Conservation (phyloP, 2,113 vertebrate genomes). For the Azemiops feae region DNA sequence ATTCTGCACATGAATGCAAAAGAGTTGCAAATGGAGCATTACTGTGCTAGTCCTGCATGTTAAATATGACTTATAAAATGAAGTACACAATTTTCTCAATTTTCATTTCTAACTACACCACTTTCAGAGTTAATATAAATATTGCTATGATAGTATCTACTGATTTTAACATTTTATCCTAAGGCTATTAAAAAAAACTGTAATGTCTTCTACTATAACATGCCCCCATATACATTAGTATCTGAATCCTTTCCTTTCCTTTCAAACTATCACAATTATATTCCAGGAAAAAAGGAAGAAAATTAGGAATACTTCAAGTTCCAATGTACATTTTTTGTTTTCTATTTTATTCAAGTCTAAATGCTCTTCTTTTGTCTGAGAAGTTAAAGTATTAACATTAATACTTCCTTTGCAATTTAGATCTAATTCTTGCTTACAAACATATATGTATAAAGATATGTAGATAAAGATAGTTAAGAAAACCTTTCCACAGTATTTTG, state of each 20-base stretch:
- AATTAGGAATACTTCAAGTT: neutral
- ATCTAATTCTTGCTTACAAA: neutral
- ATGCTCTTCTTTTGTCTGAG: neutral
- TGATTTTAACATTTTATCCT: neutral
- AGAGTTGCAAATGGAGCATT: slow-evolving; percentile 27
- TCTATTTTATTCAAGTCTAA: neutral
- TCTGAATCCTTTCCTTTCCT: neutral
- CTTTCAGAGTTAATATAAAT: neutral
- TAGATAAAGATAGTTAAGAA: neutral
- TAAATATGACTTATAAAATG: neutral
- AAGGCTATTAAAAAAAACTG: neutral
- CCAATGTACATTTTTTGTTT: neutral
- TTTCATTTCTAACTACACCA: neutral
- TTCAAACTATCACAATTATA: neutral
- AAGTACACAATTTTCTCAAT: neutral
- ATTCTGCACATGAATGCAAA: slow-evolving; percentile 49
- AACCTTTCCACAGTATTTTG: neutral
- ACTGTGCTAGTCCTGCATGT: slow-evolving; percentile 32
- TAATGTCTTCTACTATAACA: neutral
- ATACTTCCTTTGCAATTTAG: neutral
- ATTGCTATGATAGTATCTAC: neutral
- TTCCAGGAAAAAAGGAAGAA: neutral
- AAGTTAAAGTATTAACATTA: neutral
- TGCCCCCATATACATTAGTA: neutral
- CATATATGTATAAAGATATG: neutral